Base-by-base conservation (phyloP, 2,797 vertebrate genomes). In the Premnoplex brunnescens region DNA sequence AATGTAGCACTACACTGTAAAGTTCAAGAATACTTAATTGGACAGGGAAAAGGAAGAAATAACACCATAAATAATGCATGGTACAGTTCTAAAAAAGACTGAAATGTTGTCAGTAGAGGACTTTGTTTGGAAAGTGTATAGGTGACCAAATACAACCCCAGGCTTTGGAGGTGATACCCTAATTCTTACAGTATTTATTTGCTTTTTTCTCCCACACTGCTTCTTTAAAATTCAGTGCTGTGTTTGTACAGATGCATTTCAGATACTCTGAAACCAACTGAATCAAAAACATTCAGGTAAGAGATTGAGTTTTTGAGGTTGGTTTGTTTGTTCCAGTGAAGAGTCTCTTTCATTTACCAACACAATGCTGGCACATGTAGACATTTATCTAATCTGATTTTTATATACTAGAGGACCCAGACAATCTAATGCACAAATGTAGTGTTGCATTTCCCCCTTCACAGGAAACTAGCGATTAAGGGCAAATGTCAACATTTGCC, bases 11-110 rank as follows among this genome's bases (percentile, higher is more conserved):
- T 72, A 27, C 23, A 5, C 66, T 86, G 62, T 88, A 32, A 81
- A 86, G 67, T 78, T 95, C 83, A 94, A 84, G 69, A 94, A 77
- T 75, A 54, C 46, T 93, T 95, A 95, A 90, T 54, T 94, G 89
- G 85, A 84, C 43, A 86, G 83, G 76, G 91, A 84, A 95, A 95
- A 86, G 63, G 52, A 87, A 79, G 66, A 81, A 90, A 85, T 92
- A 86, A 55, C 59, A 66, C 30, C 14, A 69, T 93, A 90, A 93
- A 94, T 93, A 96, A 88, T 86, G 23, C 36, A 86, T 78, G 36
- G 10, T 30, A 22, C 16, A 81, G 49, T 54, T 84, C 62, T 84
- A 62, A 58, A 88, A 67, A 66, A 48, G 43, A 72, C 28, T 73
- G 36, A 60, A 41, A 49, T 52, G 46, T 71, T 71, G 24, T 85